Evolutionary conservation across 1,140 invertebrate genomes (phyloP), one percentile per base, ranked within the genome.

Genomic region (Leptonema lineaticorne): DNA sequence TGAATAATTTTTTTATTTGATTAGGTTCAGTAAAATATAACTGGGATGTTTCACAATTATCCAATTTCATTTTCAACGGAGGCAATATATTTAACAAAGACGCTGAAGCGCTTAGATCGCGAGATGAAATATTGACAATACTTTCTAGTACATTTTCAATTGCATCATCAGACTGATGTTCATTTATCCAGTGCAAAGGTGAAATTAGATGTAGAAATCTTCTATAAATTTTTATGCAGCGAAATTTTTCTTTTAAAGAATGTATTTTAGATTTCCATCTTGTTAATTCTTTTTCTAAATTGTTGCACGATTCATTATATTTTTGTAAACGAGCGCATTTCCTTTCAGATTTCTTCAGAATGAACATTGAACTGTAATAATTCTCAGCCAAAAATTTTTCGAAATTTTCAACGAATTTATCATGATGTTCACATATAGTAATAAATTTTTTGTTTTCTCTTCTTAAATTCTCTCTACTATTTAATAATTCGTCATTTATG

Each of bases 301-400:
- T 75, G 69, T 82, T 83, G 65, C 80, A 79, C 60, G 84, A 79
- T 68, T 84, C 80, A 30, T 79, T 81, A 74, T 82, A 81, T 68
- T 81, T 78, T 0, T 75, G 74, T 20, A 87, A 82, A 27, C 79
- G 76, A 37, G 77, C 82, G 1, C 75, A 73, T 67, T 86, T 80
- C 30, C 74, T 67, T 67, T 87, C 84, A 0, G 85, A 84, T 73
- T 82, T 76, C 6, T 78, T 75, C 69, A 89, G 76, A 1, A 87
- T 75, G 8, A 74, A 70, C 77, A 87, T 88, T 1, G 86, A 86
- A 64, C 80, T 79, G 63, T 85, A 79, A 69, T 89, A 85, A 74
- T 89, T 85, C 53, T 84, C 78, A 1, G 82, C 82, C 5, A 89
- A 75, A 74, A 87, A 89, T 63, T 86, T 82, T 73, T 89, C 87